Conservation (phyloP, 2,888 invertebrate species). For the Exephanes ischioxanthus region DNA sequence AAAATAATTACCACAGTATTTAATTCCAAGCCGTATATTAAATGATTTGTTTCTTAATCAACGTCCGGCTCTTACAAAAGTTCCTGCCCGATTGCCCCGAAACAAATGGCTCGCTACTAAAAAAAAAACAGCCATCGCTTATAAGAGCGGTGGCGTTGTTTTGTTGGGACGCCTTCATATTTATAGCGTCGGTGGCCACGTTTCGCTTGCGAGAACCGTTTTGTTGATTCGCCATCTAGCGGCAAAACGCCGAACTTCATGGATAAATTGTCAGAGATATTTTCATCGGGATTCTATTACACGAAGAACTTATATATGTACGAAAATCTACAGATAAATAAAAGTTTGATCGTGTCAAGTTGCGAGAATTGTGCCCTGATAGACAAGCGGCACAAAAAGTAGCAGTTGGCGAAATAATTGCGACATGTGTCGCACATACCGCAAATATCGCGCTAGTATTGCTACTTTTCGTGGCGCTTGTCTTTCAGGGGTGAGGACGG, state of each 20-base stretch:
- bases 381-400: too few species aligned
- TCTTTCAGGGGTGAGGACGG: neutral
- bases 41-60: too few species aligned
- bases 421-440: too few species aligned
- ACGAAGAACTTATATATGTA: conserved; percentile 29
- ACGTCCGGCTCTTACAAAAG: too few species aligned
- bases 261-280: neutral
- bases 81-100: too few species aligned
- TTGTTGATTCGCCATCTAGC: neutral
- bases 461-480: too few species aligned
- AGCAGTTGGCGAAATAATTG: too few species aligned
- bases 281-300: conserved; percentile 10
- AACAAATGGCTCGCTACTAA: neutral
- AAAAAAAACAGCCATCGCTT: neutral
- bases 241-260: neutral
- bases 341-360: neutral
- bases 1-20: too few species aligned
- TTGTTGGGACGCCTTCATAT: neutral
- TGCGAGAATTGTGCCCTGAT: neutral
- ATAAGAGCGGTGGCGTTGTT: neutral
- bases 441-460: too few species aligned
- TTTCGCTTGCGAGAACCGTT: neutral
- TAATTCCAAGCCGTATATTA: too few species aligned
- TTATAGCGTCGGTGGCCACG: too few species aligned
- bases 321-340: conserved; percentile 15